These are phyloP conservation scores for Eupithecia exiguata DNA, from an alignment of 2,888 invertebrate species.

Conservation along the genomic window DNA sequence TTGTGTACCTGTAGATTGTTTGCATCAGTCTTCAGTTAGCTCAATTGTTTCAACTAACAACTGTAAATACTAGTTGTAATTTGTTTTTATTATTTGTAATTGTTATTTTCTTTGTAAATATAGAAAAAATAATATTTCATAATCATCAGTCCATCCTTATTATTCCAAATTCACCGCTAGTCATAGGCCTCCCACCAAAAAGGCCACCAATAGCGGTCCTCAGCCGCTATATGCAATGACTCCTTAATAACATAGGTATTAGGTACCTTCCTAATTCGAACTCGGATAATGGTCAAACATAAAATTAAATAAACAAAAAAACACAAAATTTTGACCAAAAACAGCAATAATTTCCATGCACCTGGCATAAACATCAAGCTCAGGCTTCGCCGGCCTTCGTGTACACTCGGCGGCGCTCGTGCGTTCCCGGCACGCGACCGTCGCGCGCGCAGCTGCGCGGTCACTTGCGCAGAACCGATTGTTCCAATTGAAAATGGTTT, in stretches of 20 bases:
- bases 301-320: constrained; percentile 6
- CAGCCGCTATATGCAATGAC: neutral
- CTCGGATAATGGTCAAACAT: neutral
- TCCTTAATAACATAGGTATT: neutral
- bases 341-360: constrained; percentile 21
- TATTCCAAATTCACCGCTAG: neutral
- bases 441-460: constrained; percentile 69
- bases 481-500: constrained; percentile 54
- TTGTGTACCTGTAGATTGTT: no score
- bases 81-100: no score
- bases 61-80: no score
- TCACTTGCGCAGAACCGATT: constrained; percentile 73
- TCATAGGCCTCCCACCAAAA: neutral
- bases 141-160: neutral
- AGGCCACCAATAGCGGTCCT: neutral
- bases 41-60: no score
- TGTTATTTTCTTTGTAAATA: no score
- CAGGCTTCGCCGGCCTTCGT: constrained; percentile 43
- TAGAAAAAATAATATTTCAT: no score
- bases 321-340: constrained; percentile 6
- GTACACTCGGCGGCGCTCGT: constrained; percentile 56
- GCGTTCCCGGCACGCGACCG: constrained; percentile 76
- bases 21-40: no score
- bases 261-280: neutral
- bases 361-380: constrained; percentile 32